Conservation (phyloP, 2,797 vertebrate species). For the Rachycentron canadum region DNA sequence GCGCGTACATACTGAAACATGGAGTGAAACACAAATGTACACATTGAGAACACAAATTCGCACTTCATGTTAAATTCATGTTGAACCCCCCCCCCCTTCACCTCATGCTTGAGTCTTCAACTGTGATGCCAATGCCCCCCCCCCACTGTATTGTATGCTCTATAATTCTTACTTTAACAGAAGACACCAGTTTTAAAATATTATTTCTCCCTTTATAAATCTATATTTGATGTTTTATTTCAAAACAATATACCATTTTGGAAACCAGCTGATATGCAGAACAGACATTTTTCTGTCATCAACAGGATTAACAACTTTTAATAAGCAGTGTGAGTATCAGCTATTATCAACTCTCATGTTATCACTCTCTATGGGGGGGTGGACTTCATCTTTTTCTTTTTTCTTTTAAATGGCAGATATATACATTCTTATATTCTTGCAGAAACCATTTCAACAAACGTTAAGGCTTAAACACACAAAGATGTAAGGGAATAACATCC, state of each 20-base stretch:
- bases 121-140: background rate
- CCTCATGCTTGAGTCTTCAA: slow-evolving; percentile 11
- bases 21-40: background rate
- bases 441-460: background rate
- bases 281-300: background rate
- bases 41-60: background rate
- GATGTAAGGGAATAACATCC: background rate
- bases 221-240: background rate
- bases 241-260: background rate
- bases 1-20: background rate
- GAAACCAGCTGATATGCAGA: background rate
- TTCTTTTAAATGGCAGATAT: background rate
- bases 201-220: background rate
- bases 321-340: background rate
- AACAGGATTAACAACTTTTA: background rate
- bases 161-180: background rate
- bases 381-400: background rate
- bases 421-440: background rate
- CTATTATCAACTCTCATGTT: background rate
- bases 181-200: background rate
- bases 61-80: background rate
- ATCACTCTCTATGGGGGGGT: background rate
- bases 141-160: background rate
- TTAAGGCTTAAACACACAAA: background rate
- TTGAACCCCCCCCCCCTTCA: slow-evolving; percentile 10